A percentile compares a stretch with the other conserved stretches of the same genome.
Evolutionary conservation across 2,888 invertebrate species (phyloP).

Genomic region (Hyles lineata): DNA sequence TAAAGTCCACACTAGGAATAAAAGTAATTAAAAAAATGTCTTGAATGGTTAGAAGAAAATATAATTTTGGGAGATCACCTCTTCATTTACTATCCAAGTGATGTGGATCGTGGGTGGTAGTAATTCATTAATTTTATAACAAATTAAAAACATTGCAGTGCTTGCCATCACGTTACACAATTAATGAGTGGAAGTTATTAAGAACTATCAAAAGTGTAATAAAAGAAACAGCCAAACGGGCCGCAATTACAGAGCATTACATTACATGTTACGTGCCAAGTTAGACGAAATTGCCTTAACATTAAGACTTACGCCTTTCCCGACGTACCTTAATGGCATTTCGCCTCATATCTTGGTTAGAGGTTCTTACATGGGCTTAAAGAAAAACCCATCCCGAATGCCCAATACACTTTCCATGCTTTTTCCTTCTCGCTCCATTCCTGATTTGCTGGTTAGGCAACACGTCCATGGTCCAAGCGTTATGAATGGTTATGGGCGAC

Average conservation of each 20-base stretch:
- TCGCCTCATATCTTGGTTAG: conserved; percentile 1
- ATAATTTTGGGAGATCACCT: too few species aligned
- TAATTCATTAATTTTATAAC: not conserved
- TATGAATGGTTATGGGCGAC: too few species aligned
- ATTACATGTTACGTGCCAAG: conserved; percentile 47
- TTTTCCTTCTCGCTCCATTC: too few species aligned
- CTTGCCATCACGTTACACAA: not conserved
- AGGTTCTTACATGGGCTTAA: too few species aligned
- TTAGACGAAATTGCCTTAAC: conserved; percentile 38
- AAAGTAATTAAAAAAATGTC: too few species aligned
- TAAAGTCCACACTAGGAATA: too few species aligned
- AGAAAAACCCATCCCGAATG: too few species aligned
- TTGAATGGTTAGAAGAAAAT: too few species aligned
- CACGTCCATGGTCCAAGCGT: too few species aligned
- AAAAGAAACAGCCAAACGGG: conserved; percentile 59
- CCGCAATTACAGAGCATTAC: conserved; percentile 59
- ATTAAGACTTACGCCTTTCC: conserved; percentile 38
- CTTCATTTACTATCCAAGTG: too few species aligned
- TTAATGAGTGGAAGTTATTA: conserved; percentile 45
- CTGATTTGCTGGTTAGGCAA: too few species aligned
- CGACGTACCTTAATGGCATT: conserved; percentile 23
- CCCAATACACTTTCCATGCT: too few species aligned
- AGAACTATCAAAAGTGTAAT: conserved; percentile 52
- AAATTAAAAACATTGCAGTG: not conserved
- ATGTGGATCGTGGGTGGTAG: not conserved